Evolutionary conservation across 2,113 vertebrate species (phyloP).

Genomic region (Tinamus guttatus): DNA sequence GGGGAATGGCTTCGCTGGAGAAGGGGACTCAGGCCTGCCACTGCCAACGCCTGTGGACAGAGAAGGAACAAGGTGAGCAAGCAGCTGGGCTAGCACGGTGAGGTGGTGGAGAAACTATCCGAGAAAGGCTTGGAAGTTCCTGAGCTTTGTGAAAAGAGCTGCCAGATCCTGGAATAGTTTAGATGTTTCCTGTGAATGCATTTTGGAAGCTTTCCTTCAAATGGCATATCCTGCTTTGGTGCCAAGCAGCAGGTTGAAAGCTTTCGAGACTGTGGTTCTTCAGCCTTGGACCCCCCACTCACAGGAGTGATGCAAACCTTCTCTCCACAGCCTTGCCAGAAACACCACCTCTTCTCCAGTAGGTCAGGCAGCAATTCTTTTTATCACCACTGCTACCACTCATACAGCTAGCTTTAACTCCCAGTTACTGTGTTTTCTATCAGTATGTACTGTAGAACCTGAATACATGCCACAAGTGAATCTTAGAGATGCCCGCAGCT

Average conservation of each 20-base stretch:
- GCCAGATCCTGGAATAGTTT: not conserved
- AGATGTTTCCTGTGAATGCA: not conserved
- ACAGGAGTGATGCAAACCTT: not conserved
- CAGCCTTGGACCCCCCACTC: not conserved
- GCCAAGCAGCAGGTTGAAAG: not conserved
- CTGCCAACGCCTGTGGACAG: slow-evolving; percentile 86
- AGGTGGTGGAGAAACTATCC: not conserved
- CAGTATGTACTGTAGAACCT: not conserved
- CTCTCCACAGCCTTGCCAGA: not conserved
- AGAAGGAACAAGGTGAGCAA: not conserved
- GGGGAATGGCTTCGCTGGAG: slow-evolving; percentile 95
- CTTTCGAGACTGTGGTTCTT: not conserved
- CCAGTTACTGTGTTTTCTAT: not conserved
- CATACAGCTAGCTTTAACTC: not conserved
- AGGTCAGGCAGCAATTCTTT: not conserved
- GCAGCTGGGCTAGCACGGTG: not conserved
- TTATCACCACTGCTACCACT: not conserved
- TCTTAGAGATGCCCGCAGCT: not conserved
- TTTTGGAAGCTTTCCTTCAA: not conserved
- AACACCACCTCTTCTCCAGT: not conserved
- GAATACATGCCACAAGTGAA: not conserved
- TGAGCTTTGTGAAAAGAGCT: not conserved
- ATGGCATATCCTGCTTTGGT: not conserved
- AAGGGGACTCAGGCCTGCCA: slow-evolving; percentile 93
- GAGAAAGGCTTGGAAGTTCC: not conserved